Base-by-base conservation (phyloP, 1,140 invertebrate genomes). In the Anastatus disparis region DNA sequence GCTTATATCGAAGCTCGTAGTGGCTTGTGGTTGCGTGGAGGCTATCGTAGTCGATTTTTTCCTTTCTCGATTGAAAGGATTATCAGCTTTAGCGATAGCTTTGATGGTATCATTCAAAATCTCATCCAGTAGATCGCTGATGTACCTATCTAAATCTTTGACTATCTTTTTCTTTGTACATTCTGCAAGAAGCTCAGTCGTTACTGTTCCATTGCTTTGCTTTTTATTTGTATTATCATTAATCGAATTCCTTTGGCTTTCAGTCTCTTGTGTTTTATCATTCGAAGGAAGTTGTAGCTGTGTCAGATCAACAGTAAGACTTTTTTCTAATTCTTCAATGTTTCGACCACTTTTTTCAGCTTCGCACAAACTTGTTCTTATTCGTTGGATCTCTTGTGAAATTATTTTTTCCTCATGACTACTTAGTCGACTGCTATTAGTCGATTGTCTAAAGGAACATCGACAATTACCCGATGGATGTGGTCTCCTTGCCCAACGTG, bases 391-490 rank as follows among this genome's bases (percentile, higher is more conserved):
- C 46, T 85, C 81, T 17, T 75, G 76, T 4, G 79, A 77, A 26
- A 84, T 80, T 2, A 82, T 74, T 10, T 77, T 61, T 31, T 83
- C 79, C 42, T 83, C 79, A 24, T 78, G 63, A 3, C 53, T 75
- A n/a, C 55, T 59, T 1, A 38, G 7, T 6, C 40, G 8, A 8
- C 13, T 50, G 22, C 48, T 52, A 2, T 40, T 20, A 17, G 3
- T 9, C 0, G 81, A 83, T 12, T 81, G 77, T 6, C 83, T 62
- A 55, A 84, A 86, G 2, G 83, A 84, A 29, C 84, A 86, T 4
- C 83, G 75, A 50, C 85, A 86, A 27, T 84, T 83, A 0, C 78
- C 80, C 6, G 82, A 82, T 0, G 83, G 79, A 71, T 85, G 83
- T 0, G 83, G 82, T 15, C 80, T 75, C 15, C 71, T 76, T 7